Conservation (phyloP, 1,140 invertebrate genomes). For the Chironomus tepperi region DNA sequence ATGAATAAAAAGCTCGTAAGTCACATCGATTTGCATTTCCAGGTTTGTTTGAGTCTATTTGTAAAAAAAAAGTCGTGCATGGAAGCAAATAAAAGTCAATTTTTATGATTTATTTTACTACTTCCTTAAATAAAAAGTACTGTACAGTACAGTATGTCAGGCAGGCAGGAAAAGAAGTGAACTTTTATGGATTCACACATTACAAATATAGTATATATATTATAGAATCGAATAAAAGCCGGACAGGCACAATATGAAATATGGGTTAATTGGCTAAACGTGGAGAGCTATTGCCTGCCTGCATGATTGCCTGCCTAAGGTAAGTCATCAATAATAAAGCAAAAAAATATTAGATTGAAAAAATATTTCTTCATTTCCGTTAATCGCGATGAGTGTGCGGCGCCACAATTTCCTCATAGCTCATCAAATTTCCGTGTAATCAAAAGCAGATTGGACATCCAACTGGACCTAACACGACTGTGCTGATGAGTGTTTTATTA, state of each 20-base stretch:
- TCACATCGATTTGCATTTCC: background rate
- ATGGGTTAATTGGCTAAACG: background rate
- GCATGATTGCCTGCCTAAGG: background rate
- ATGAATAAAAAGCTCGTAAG: background rate
- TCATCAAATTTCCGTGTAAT: too few relatives aligned
- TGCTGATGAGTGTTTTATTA: conserved; percentile 8
- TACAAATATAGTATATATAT: too few relatives aligned
- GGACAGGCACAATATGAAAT: background rate
- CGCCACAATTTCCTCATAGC: too few relatives aligned
- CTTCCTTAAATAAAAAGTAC: background rate
- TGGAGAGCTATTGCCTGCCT: background rate
- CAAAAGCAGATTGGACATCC: too few relatives aligned
- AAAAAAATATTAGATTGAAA: too few relatives aligned
- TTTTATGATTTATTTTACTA: conserved; percentile 6
- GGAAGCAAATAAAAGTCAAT: conserved; percentile 5
- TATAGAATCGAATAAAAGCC: background rate
- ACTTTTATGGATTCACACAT: conserved; percentile 13
- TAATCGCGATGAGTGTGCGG: background rate
- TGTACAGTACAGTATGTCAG: background rate
- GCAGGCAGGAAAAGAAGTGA: background rate
- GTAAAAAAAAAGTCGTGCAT: background rate
- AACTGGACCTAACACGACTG: background rate
- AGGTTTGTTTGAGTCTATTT: background rate
- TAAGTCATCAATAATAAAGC: background rate
- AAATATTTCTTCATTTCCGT: background rate